A percentile compares a stretch with the other conserved stretches of the same genome.
Evolutionary conservation across 2,888 invertebrate species (phyloP).

Genomic region (Platycheirus albimanus): DNA sequence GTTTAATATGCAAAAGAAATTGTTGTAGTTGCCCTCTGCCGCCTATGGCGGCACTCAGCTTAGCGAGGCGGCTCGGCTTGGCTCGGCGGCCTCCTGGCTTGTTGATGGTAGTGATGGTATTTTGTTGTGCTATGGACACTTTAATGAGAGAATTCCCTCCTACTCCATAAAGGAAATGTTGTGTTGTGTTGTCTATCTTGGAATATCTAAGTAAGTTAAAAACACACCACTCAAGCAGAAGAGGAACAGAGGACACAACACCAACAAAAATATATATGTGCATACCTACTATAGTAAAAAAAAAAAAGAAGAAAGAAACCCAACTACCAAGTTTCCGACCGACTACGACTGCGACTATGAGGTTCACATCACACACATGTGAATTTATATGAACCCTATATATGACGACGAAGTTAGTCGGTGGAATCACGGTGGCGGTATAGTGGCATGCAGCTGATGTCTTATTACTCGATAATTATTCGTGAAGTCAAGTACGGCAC

Average conservation of each 20-base stretch:
- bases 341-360: too few species aligned
- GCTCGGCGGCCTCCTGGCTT: neutral
- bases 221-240: slow-evolving; percentile 47
- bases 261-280: too few species aligned
- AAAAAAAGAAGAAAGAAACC: slow-evolving; percentile 22
- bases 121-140: slow-evolving; percentile 49
- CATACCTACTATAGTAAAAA: too few species aligned
- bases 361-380: slow-evolving; percentile 64
- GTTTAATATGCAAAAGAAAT: slow-evolving; percentile 74
- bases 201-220: slow-evolving; percentile 61
- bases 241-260: slow-evolving; percentile 24
- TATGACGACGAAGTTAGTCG: slow-evolving; percentile 62
- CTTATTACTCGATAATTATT: slow-evolving; percentile 70
- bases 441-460: slow-evolving; percentile 58
- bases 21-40: slow-evolving; percentile 45
- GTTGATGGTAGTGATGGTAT: slow-evolving; percentile 22
- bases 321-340: slow-evolving; percentile 41
- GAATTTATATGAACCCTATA: slow-evolving; percentile 56
- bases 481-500: slow-evolving; percentile 71
- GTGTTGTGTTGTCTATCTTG: slow-evolving; percentile 63
- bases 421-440: slow-evolving; percentile 58
- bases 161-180: slow-evolving; percentile 53
- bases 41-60: slow-evolving; percentile 16
- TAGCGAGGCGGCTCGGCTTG: neutral
- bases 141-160: slow-evolving; percentile 70